Base-by-base conservation (phyloP, 1,140 invertebrate genomes). In the Achatina immaculata region DNA sequence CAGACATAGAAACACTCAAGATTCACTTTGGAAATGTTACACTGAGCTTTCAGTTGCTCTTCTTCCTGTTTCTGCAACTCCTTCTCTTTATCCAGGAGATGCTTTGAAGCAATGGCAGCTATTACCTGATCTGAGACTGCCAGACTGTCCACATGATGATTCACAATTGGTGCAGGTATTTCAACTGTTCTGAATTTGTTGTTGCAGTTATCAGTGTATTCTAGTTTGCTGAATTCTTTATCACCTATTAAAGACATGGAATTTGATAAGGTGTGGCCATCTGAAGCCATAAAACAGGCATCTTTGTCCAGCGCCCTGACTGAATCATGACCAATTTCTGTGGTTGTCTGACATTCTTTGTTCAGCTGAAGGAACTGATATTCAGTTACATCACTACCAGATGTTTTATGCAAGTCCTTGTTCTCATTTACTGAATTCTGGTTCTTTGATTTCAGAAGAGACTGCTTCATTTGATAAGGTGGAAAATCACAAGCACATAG, bases 321-420 rank as follows among this genome's bases (percentile, higher is more conserved):
- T 40, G 36, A n/a, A 42, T 34, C 2, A 69, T 9, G 1, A 66
- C 21, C 31, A 28, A 38, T 69, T 40, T 69, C 36, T 11, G 19
- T 40, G 14, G 68, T 40, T 40, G 68, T 69, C n/a, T 69, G 68
- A 69, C 36, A 42, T 38, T 69, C 68, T 42, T 69, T 69, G 38
- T 42, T 43, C 68, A 69, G 7, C 0, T 28, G 9, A 66, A 38
- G 21, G 42, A 24, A 40, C n/a, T 19, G 68, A 40, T n/a, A 42
- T 43, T 69, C 68, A 2, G 38, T n/a, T 21, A 28, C 42, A 69
- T 42, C 38, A 40, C 0, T 40, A 0, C 21, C 36, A n/a, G 36
- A n/a, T 42, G 36, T 19, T 21, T 43, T 21, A 40, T 69, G 1
- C 6, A 0, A 28, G n/a, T n/a, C 38, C 42, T 43, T 69, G 2